Evolutionary conservation across 2,113 vertebrate genomes (phyloP).

Genomic region (Poeciliopsis prolifica): DNA sequence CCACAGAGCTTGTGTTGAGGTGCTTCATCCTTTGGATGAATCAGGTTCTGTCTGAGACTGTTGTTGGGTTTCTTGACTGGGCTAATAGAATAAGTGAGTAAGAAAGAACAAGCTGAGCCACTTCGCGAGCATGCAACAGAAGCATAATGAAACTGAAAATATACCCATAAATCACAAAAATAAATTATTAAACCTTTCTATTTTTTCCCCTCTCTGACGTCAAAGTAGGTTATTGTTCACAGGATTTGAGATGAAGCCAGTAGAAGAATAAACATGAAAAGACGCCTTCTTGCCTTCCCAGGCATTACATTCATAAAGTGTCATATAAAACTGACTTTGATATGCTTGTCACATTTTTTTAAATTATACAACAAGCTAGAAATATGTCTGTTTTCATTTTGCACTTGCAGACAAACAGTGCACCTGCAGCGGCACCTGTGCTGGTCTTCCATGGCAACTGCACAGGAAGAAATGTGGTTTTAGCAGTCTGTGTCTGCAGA

Average conservation of each 20-base stretch:
- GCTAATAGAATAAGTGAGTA: no score
- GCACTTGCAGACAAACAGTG: background rate
- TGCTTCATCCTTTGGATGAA: no score
- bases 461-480: background rate
- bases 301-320: background rate
- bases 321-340: background rate
- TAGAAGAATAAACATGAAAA: background rate
- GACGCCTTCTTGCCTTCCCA: background rate
- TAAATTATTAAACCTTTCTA: background rate
- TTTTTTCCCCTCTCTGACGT: background rate
- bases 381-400: background rate
- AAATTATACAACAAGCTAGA: background rate
- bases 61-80: no score
- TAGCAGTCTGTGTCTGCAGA: background rate
- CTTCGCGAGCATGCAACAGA: no score
- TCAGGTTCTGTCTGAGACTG: no score
- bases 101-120: no score
- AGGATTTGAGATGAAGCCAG: background rate
- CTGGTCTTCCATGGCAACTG: background rate
- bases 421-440: background rate
- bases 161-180: background rate
- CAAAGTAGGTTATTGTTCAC: background rate
- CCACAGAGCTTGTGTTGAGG: no score
- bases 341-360: background rate
- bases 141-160: background rate